Percentiles rank a stretch among this genome's conserved stretches.
Evolutionary conservation across 2,113 vertebrate genomes (phyloP).

Genomic region (Cebus imitator): DNA sequence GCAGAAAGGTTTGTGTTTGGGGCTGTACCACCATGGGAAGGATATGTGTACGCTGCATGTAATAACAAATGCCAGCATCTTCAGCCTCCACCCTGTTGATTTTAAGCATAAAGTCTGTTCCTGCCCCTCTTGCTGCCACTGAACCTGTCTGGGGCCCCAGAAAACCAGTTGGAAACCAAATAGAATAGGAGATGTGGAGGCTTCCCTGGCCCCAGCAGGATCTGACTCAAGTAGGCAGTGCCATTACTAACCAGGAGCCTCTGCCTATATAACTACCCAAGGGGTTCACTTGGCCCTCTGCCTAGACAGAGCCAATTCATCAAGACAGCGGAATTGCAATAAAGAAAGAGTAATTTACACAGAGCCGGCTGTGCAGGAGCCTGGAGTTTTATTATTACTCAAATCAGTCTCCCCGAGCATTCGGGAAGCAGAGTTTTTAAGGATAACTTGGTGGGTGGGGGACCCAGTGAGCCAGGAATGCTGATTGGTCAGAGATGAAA

Average conservation of each 20-base stretch:
- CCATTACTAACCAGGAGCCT: background rate
- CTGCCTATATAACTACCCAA: background rate
- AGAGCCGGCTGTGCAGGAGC: no score
- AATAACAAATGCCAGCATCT: background rate
- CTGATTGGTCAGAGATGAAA: no score
- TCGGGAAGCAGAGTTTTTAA: no score
- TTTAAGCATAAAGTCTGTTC: background rate
- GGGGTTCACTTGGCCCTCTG: no score
- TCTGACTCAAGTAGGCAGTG: background rate
- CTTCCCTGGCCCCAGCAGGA: background rate
- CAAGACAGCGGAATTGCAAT: no score
- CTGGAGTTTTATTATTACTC: no score
- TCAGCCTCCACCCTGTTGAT: background rate
- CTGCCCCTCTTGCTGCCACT: background rate
- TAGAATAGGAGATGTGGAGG: background rate
- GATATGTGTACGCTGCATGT: fast-evolving
- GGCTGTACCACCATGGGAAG: background rate
- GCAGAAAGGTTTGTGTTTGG: background rate
- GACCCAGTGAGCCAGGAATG: no score
- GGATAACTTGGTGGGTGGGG: no score
- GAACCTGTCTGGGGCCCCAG: background rate
- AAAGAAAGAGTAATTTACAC: no score
- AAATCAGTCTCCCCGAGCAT: no score
- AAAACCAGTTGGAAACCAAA: fast-evolving
- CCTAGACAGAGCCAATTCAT: no score